Conservation (phyloP, 2,113 vertebrate species). For the Pampusana beccarii region DNA sequence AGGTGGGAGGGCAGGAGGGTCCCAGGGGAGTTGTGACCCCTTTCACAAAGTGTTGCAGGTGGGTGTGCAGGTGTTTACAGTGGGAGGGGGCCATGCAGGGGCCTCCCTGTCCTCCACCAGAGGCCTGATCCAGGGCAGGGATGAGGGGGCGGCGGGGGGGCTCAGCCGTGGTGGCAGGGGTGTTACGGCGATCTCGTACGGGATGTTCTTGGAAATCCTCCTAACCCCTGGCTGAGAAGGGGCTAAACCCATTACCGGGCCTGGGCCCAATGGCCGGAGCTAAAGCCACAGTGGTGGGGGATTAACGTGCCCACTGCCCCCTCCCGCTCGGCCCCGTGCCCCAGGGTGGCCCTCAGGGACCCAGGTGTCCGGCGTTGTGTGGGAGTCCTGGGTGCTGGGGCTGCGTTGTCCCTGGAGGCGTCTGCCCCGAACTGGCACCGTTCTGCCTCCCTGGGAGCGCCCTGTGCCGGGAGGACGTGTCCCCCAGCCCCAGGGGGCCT, state of each 20-base stretch:
- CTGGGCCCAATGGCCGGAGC: neutral
- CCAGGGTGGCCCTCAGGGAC: neutral
- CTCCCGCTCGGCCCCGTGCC: fast-evolving
- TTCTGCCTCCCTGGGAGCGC: neutral
- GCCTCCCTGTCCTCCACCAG: fast-evolving
- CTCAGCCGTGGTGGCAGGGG: neutral
- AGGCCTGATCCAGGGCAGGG: neutral
- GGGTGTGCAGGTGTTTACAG: fast-evolving
- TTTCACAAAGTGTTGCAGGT: neutral
- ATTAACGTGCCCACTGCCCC: neutral
- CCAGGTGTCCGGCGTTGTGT: fast-evolving
- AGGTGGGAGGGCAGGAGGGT: neutral
- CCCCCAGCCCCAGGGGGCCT: neutral
- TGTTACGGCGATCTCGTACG: slow-evolving; percentile 43
- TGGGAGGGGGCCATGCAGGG: neutral
- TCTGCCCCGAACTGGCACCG: neutral
- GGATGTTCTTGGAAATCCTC: slow-evolving; percentile 72
- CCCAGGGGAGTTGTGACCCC: no score
- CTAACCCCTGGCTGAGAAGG: slow-evolving; percentile 39
- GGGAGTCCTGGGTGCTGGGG: fast-evolving
- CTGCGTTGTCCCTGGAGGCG: neutral
- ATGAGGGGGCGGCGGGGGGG: fast-evolving
- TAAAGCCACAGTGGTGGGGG: neutral
- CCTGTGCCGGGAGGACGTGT: neutral
- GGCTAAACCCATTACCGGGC: slow-evolving; percentile 52